phyloP scores from a whole-genome alignment of 2,888 invertebrate genomes.

The Phyllotreta cruciferae region DNA sequence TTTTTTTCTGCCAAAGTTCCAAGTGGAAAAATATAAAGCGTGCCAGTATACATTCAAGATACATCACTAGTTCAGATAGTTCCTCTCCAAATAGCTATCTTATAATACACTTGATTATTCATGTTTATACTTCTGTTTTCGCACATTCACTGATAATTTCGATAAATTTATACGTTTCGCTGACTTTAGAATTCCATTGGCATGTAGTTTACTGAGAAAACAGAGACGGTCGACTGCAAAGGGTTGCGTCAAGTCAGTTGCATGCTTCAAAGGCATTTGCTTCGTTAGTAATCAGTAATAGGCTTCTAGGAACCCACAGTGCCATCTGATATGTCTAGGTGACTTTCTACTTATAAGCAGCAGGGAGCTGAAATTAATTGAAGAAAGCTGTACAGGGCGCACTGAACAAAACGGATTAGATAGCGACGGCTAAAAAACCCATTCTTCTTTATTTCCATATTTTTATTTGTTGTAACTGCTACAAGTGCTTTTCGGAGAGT shows the following conservation, averaged over 20 bases:
- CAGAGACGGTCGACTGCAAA: slow-evolving; percentile 3
- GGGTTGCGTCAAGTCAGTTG: slow-evolving; percentile 15
- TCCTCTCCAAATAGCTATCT: background rate
- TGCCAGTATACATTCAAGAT: background rate
- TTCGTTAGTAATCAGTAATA: slow-evolving; percentile 23
- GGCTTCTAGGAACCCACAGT: slow-evolving; percentile 16
- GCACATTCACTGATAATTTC: background rate
- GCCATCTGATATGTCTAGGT: slow-evolving; percentile 14
- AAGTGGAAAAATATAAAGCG: background rate
- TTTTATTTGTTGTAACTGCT: too few species aligned
- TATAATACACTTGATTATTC: background rate
- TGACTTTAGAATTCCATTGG: background rate
- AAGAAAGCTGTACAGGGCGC: slow-evolving; percentile 9
- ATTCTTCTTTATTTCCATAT: too few species aligned
- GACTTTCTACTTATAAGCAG: slow-evolving; percentile 24
- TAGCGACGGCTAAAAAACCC: too few species aligned
- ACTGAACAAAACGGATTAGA: too few species aligned
- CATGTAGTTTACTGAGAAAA: background rate
- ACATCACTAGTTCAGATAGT: background rate
- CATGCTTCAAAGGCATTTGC: slow-evolving; percentile 23
- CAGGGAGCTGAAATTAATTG: slow-evolving; percentile 22
- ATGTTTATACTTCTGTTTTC: background rate
- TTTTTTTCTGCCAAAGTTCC: background rate
- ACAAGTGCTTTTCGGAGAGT: too few species aligned
- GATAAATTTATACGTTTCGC: background rate